Percentiles rank a stretch among this genome's conserved stretches.
These are phyloP conservation scores for Peromyscus melanophrys DNA, from an alignment of 2,797 vertebrate species.

Conservation along the genomic window DNA sequence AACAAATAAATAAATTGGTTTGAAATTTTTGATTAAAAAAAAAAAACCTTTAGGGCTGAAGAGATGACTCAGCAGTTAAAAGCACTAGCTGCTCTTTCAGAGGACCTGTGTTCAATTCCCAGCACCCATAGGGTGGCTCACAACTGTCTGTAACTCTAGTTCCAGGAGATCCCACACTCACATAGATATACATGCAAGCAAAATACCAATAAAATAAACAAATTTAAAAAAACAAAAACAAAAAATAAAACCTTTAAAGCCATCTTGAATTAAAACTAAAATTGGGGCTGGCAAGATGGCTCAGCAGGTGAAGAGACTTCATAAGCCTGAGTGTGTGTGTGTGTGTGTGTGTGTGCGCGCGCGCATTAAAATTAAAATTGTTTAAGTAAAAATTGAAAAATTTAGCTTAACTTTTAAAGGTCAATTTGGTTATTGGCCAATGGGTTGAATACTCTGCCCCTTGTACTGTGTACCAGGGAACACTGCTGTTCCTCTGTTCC, in stretches of 20 bases:
- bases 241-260: background rate
- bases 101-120: background rate
- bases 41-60: background rate
- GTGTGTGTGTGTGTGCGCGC: too few species aligned
- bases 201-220: background rate
- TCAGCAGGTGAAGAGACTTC: too few species aligned
- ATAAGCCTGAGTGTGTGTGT: background rate
- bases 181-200: background rate
- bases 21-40: background rate
- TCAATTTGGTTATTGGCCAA: background rate
- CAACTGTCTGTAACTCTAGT: background rate
- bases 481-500: background rate
- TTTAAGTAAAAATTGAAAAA: background rate
- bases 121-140: background rate
- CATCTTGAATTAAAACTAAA: constrained; percentile 26
- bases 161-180: background rate
- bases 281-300: background rate
- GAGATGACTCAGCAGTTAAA: background rate
- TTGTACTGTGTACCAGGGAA: background rate
- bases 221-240: background rate
- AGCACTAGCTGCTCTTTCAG: background rate
- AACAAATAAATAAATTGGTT: background rate
- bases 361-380: background rate
- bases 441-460: background rate
- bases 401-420: background rate